These are phyloP conservation scores for Molanna angustata DNA, from an alignment of 2,888 invertebrate genomes.

Conservation along the genomic window DNA sequence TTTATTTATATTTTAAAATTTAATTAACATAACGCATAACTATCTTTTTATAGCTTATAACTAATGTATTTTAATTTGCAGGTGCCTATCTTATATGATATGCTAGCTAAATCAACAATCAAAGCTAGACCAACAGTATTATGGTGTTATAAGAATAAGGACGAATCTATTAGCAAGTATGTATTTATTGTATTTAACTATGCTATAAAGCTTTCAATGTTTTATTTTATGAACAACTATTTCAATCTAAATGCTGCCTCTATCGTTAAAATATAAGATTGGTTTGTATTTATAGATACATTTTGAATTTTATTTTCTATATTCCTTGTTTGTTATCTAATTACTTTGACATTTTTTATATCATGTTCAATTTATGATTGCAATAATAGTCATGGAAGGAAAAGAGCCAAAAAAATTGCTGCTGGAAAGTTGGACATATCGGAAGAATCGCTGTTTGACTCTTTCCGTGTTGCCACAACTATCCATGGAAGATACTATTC, in stretches of 20 bases:
- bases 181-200: slow-evolving; percentile 32
- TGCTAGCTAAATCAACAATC: slow-evolving; percentile 91
- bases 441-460: slow-evolving; percentile 95
- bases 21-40: background rate
- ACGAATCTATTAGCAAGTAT: slow-evolving; percentile 84
- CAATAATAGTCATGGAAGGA: slow-evolving; percentile 90
- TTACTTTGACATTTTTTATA: background rate
- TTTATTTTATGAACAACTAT: background rate
- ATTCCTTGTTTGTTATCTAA: background rate
- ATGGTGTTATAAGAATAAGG: slow-evolving; percentile 97
- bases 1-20: slow-evolving; percentile 6
- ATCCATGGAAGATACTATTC: slow-evolving; percentile 97
- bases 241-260: background rate
- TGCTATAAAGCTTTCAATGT: background rate
- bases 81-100: slow-evolving; percentile 96
- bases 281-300: background rate
- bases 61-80: slow-evolving; percentile 41
- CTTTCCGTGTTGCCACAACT: slow-evolving; percentile 92
- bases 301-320: background rate
- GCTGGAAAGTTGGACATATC: slow-evolving; percentile 85
- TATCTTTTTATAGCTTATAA: background rate
- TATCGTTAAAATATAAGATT: background rate
- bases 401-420: slow-evolving; percentile 89
- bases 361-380: slow-evolving; percentile 21
- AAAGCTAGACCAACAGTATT: slow-evolving; percentile 91